These are phyloP conservation scores for Hypanus sabinus DNA, from an alignment of 2,113 vertebrate genomes.

Conservation along the genomic window DNA sequence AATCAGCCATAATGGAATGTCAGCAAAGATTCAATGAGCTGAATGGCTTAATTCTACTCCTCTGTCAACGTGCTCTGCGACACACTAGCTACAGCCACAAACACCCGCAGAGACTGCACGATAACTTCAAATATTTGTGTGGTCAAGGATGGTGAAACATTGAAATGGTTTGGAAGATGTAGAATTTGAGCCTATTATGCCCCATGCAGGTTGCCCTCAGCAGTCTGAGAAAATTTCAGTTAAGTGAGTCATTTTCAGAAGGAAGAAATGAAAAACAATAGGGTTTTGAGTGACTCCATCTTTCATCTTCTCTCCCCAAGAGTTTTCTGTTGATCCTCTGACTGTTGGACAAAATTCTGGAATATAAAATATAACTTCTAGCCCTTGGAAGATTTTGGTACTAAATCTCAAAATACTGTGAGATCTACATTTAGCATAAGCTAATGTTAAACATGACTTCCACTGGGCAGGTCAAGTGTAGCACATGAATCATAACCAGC, in stretches of 20 bases:
- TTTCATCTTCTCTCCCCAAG: background rate
- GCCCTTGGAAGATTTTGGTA: background rate
- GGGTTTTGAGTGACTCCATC: background rate
- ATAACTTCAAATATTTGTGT: too few relatives aligned
- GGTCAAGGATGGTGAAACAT: too few relatives aligned
- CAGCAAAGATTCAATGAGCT: too few relatives aligned
- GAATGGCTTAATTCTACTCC: too few relatives aligned
- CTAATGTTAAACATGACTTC: background rate
- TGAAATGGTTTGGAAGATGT: too few relatives aligned
- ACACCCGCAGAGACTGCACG: too few relatives aligned
- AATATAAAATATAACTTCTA: background rate
- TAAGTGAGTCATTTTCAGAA: background rate
- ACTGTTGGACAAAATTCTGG: too few relatives aligned
- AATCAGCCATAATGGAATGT: too few relatives aligned
- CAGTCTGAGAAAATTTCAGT: background rate
- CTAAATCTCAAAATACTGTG: background rate
- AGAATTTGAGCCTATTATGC: too few relatives aligned
- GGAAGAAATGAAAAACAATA: background rate
- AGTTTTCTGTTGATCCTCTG: background rate
- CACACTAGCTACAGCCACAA: too few relatives aligned
- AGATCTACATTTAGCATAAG: background rate
- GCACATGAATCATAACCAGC: constrained; percentile 9
- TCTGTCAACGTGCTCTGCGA: too few relatives aligned
- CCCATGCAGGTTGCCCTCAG: too few relatives aligned
- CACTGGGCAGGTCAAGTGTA: background rate